Evolutionary conservation across 2,113 vertebrate genomes (phyloP).

Genomic region (Pitta sordida): DNA sequence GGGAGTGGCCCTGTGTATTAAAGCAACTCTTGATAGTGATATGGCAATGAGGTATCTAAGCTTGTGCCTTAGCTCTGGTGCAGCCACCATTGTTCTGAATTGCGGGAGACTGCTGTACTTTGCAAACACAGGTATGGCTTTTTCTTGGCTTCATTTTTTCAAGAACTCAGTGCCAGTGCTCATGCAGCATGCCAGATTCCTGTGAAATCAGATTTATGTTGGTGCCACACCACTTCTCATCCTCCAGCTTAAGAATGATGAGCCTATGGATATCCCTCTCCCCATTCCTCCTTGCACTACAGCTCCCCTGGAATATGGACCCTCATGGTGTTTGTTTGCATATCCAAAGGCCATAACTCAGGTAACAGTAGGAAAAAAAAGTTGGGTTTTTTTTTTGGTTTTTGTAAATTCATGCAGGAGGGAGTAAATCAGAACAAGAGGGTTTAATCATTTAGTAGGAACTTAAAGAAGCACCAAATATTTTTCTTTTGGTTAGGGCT

Average conservation of each 20-base stretch:
- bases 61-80: not conserved
- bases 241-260: not conserved
- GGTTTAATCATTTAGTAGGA: not conserved
- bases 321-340: not conserved
- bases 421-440: not conserved
- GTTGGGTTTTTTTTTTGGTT: not conserved
- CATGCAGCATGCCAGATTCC: not conserved
- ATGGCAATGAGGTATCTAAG: not conserved
- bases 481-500: not conserved
- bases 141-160: not conserved
- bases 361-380: not conserved
- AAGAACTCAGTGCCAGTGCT: not conserved
- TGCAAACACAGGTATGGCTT: not conserved
- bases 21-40: too few relatives aligned
- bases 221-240: not conserved
- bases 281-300: not conserved
- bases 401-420: not conserved
- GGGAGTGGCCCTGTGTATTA: too few relatives aligned
- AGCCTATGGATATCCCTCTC: not conserved
- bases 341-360: not conserved
- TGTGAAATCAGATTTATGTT: not conserved
- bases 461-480: not conserved
- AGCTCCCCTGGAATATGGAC: not conserved
- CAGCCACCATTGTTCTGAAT: not conserved
- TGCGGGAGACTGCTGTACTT: not conserved